Conservation (phyloP, 2,888 invertebrate species). For the Meta bourneti region DNA sequence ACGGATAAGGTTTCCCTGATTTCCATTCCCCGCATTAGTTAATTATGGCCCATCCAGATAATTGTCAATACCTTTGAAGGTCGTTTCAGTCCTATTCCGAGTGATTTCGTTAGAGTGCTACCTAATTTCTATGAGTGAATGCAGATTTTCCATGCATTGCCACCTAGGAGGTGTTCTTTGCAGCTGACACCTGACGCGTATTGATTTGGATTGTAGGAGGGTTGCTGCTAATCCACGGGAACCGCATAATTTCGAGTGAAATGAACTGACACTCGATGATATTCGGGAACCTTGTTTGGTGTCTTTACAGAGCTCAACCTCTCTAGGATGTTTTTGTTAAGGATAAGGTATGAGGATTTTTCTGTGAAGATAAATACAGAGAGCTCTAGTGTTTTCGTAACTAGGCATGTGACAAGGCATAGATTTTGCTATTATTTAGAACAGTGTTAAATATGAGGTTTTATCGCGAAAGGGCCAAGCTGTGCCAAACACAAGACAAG, state of each 20-base stretch:
- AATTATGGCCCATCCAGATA: conserved; percentile 17
- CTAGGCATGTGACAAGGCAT: too few species aligned
- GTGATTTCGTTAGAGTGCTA: conserved; percentile 10
- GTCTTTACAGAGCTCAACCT: neutral
- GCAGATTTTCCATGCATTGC: neutral
- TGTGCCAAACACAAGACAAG: too few species aligned
- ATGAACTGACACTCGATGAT: neutral
- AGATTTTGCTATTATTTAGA: too few species aligned
- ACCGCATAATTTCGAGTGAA: conserved; percentile 25
- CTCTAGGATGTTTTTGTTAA: too few species aligned
- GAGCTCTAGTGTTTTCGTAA: too few species aligned
- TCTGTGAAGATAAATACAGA: too few species aligned
- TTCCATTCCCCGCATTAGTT: conserved; percentile 10
- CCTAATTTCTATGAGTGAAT: neutral
- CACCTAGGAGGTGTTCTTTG: neutral
- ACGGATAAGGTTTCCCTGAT: conserved; percentile 2
- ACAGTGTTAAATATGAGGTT: too few species aligned
- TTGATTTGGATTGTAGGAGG: conserved; percentile 4
- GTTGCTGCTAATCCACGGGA: neutral
- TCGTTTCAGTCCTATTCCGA: conserved; percentile 9
- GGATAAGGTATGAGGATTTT: too few species aligned
- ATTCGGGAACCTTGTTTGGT: neutral
- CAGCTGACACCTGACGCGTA: conserved; percentile 37
- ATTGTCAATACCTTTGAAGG: conserved; percentile 12
- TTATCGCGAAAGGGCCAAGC: too few species aligned